Conservation (phyloP, 2,888 invertebrate species). For the Hypomecis punctinalis region DNA sequence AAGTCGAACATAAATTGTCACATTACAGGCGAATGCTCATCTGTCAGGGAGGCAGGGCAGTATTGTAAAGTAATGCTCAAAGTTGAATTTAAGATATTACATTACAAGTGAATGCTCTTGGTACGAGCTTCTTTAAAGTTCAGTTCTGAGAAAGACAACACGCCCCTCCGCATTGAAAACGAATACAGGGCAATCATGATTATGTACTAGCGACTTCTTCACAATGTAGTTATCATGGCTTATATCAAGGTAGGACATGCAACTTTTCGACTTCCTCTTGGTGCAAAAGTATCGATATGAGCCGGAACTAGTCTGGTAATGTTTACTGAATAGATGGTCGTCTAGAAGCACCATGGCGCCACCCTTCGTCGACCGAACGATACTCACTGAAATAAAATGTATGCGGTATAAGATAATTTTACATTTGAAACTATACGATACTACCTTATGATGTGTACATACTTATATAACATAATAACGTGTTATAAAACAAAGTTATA, state of each 20-base stretch:
- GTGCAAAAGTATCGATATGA: constrained; percentile 15
- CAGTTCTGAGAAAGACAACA: neutral
- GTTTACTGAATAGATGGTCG: constrained; percentile 8
- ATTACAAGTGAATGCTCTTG: too few species aligned
- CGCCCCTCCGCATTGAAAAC: neutral
- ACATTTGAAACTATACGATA: too few species aligned
- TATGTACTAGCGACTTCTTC: constrained; percentile 3
- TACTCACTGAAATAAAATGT: constrained; percentile 5
- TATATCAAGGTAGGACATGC: constrained; percentile 10
- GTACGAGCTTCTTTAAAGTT: neutral
- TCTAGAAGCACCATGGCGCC: neutral
- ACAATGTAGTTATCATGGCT: constrained; percentile 2
- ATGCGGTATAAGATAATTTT: neutral
- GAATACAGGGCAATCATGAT: constrained; percentile 6
- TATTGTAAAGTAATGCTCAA: too few species aligned
- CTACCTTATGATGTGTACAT: too few species aligned
- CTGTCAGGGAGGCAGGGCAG: too few species aligned
- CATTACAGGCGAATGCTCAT: too few species aligned
- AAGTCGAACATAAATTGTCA: too few species aligned
- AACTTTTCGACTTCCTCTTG: neutral
- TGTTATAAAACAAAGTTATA: too few species aligned
- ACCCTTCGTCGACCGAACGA: constrained; percentile 6
- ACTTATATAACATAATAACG: too few species aligned
- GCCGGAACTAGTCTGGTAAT: neutral
- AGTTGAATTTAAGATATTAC: too few species aligned